Conservation (phyloP, 2,797 vertebrate genomes). For the Salmo trutta region DNA sequence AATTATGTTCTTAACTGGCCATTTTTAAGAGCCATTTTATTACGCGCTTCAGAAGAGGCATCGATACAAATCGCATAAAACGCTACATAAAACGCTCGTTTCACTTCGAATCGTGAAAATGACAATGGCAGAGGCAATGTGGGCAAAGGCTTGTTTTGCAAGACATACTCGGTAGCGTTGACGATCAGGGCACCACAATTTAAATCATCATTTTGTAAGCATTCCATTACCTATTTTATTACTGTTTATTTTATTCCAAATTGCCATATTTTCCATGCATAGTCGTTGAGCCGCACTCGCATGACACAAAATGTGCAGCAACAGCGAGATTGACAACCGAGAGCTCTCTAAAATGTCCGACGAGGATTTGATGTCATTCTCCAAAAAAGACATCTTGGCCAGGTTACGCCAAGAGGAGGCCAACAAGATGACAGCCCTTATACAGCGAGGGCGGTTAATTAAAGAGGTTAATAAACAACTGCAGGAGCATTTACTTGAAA, state of each 20-base stretch:
- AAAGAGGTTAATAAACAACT: conserved; percentile 81
- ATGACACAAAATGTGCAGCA: conserved; percentile 22
- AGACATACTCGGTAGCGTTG: background rate
- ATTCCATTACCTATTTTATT: background rate
- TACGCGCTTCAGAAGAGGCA: background rate
- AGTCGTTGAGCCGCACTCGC: background rate
- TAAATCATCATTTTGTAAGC: background rate
- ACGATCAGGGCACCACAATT: background rate
- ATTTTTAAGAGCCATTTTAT: background rate
- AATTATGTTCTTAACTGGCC: background rate
- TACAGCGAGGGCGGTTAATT: conserved; percentile 81
- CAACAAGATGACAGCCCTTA: conserved; percentile 77
- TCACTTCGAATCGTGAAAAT: background rate
- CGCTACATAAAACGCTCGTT: background rate
- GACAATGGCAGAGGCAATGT: background rate
- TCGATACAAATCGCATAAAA: background rate
- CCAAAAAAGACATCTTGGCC: conserved; percentile 79
- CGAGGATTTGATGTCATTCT: conserved; percentile 75
- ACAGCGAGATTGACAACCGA: conserved; percentile 40
- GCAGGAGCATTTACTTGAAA: conserved; percentile 80
- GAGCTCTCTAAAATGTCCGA: conserved; percentile 73
- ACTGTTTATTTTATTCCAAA: background rate
- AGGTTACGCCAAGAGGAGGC: conserved; percentile 77
- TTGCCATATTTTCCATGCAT: background rate
- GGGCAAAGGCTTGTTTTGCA: background rate